These are phyloP conservation scores for Alosa alosa DNA, from an alignment of 2,113 vertebrate genomes.

Conservation along the genomic window DNA sequence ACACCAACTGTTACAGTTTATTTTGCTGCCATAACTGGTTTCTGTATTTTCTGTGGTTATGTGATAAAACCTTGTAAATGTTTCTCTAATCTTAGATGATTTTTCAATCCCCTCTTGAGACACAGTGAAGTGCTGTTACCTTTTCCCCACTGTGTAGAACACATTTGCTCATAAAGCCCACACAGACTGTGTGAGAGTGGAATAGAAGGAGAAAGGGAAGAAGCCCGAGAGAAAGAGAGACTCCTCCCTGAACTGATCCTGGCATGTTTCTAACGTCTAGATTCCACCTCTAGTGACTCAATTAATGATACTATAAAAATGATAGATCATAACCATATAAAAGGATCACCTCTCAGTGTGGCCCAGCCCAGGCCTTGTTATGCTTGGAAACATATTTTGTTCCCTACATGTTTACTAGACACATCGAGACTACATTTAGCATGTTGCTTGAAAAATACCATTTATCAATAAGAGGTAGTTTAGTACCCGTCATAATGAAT, in stretches of 20 bases:
- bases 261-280: neutral
- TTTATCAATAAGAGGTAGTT: neutral
- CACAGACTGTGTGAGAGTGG: neutral
- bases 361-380: slow-evolving; percentile 44
- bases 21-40: neutral
- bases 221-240: neutral
- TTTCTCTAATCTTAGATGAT: neutral
- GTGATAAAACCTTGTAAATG: neutral
- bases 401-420: slow-evolving; percentile 47
- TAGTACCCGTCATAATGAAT: neutral
- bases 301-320: slow-evolving; percentile 71
- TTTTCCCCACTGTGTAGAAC: neutral
- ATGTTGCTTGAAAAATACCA: neutral
- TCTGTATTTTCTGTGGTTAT: neutral
- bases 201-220: neutral
- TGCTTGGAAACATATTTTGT: slow-evolving; percentile 40
- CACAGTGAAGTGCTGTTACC: slow-evolving; percentile 5
- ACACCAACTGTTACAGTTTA: neutral
- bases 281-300: slow-evolving; percentile 36
- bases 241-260: neutral
- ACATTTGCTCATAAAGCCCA: neutral
- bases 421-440: neutral
- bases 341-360: slow-evolving; percentile 58
- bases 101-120: slow-evolving; percentile 5
- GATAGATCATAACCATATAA: slow-evolving; percentile 61